Evolutionary conservation across 2,113 vertebrate genomes (phyloP).

Genomic region (Cavia aperea): DNA sequence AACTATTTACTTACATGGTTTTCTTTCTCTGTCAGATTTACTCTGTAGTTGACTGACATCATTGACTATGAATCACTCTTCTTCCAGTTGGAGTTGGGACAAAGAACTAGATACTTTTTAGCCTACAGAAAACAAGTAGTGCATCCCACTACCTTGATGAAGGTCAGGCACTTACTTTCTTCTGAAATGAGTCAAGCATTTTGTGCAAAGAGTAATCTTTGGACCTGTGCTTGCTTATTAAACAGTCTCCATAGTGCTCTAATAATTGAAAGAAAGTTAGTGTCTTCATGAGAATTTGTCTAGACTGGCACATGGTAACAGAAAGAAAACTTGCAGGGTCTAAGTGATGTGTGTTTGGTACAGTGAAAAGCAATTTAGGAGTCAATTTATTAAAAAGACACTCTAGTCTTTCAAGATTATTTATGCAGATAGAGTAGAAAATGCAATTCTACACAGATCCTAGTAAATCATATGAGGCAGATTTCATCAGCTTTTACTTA

Average conservation of each 20-base stretch:
- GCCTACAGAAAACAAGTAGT: background rate
- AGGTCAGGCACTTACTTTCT: conserved; percentile 7
- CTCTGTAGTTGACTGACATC: conserved; percentile 31
- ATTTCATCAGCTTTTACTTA: conserved; percentile 43
- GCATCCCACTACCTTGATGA: background rate
- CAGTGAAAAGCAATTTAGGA: conserved; percentile 56
- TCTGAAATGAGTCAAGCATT: conserved; percentile 44
- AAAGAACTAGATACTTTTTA: conserved; percentile 1
- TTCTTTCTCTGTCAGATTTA: background rate
- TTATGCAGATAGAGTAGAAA: conserved; percentile 47
- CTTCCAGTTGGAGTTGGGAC: conserved; percentile 1
- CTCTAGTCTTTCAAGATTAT: conserved; percentile 40
- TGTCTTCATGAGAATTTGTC: conserved; percentile 53
- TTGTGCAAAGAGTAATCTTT: conserved; percentile 47
- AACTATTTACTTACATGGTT: conserved; percentile 17
- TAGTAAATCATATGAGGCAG: conserved; percentile 7
- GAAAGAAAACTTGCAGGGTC: conserved; percentile 42
- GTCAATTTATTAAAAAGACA: conserved; percentile 63
- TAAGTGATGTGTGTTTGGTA: conserved; percentile 55
- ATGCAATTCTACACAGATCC: conserved; percentile 13
- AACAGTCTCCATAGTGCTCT: conserved; percentile 35
- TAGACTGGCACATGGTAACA: conserved; percentile 32
- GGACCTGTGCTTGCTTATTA: conserved; percentile 25
- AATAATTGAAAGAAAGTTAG: conserved; percentile 49
- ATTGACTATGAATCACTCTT: conserved; percentile 12